Conservation (phyloP, 1,140 invertebrate species). For the Drosophila suzukii region DNA sequence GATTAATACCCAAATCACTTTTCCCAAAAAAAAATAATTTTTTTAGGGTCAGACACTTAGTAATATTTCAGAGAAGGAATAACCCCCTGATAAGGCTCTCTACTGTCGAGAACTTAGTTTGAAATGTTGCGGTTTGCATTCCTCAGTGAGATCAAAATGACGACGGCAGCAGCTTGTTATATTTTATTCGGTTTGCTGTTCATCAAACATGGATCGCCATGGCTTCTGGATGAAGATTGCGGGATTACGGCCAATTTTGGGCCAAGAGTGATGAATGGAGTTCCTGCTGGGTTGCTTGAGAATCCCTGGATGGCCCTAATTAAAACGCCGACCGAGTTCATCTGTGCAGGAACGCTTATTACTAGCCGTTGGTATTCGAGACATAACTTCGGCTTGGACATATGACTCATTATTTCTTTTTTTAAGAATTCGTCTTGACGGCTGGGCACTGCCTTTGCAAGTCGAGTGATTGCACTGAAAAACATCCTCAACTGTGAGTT, state of each 20-base stretch:
- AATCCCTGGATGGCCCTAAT: constrained; percentile 14
- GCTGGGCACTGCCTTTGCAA: constrained; percentile 5
- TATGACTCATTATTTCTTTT: not conserved
- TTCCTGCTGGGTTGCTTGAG: not conserved
- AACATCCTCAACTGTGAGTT: constrained; percentile 1
- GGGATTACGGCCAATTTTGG: fast-evolving
- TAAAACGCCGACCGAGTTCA: not conserved
- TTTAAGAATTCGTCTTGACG: constrained; percentile 15
- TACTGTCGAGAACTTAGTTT: not conserved
- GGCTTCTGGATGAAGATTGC: constrained; percentile 4
- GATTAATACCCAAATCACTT: no score
- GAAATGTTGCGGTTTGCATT: not conserved
- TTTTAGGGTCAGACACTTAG: no score
- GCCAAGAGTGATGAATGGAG: not conserved
- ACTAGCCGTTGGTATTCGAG: not conserved
- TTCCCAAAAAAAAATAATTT: no score
- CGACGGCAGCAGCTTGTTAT: not conserved
- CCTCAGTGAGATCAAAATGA: not conserved
- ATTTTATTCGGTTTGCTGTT: not conserved
- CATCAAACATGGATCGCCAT: not conserved
- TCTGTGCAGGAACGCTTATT: constrained; percentile 9
- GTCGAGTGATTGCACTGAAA: fast-evolving
- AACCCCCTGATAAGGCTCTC: not conserved
- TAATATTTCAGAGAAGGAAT: no score
- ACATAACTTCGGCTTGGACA: not conserved